phyloP scores from a whole-genome alignment of 2,888 invertebrate genomes.

The Agrochola macilenta region DNA sequence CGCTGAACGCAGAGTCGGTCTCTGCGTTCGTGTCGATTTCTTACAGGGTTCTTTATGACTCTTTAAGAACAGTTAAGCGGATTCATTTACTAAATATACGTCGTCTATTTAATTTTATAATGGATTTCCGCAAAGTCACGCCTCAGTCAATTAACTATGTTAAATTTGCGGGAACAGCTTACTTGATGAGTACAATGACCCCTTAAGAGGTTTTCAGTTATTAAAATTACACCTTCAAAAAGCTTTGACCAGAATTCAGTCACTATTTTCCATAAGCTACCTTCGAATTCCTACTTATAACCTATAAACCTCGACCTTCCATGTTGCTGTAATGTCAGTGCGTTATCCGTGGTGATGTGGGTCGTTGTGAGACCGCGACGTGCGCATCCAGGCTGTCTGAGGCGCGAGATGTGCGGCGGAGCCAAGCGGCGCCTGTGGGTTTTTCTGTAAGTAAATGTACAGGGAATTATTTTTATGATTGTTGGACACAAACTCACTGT shows the following conservation, averaged over 20 bases:
- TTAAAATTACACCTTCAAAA: background rate
- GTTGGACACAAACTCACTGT: background rate
- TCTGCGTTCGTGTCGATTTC: too few species aligned
- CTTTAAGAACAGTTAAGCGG: too few species aligned
- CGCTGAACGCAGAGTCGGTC: too few species aligned
- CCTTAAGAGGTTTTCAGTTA: background rate
- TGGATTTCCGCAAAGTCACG: too few species aligned
- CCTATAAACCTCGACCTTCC: background rate
- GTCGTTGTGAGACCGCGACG: slow-evolving; percentile 91
- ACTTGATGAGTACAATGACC: background rate
- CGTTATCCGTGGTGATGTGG: slow-evolving; percentile 74
- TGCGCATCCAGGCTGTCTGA: slow-evolving; percentile 95
- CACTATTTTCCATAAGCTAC: background rate
- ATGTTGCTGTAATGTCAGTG: slow-evolving; percentile 62
- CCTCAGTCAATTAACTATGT: too few species aligned
- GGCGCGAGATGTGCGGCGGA: slow-evolving; percentile 92
- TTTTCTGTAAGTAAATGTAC: slow-evolving; percentile 15
- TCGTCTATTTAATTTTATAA: too few species aligned
- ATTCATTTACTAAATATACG: too few species aligned
- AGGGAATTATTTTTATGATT: background rate
- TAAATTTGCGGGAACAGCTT: background rate
- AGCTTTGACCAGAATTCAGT: background rate
- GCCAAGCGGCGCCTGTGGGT: slow-evolving; percentile 90
- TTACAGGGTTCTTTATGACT: too few species aligned
- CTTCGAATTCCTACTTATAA: slow-evolving; percentile 7